These are phyloP conservation scores for Euthynnus affinis DNA, from an alignment of 2,797 vertebrate genomes.

Conservation along the genomic window DNA sequence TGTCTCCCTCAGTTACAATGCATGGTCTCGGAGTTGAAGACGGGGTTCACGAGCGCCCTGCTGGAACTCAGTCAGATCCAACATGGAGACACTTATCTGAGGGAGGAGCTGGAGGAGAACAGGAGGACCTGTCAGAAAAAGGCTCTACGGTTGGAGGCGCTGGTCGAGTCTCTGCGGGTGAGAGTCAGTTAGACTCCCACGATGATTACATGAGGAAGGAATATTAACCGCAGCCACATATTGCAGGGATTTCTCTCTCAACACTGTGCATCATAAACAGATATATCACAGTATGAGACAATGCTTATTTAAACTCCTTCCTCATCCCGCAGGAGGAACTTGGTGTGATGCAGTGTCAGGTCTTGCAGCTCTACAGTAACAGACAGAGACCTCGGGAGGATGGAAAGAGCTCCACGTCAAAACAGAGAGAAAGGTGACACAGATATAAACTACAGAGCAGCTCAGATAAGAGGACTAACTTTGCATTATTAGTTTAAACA, in stretches of 20 bases:
- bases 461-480: not conserved
- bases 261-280: not conserved
- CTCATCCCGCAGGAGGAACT: slow-evolving; percentile 82
- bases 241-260: not conserved
- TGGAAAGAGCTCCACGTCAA: slow-evolving; percentile 54
- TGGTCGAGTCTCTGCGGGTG: slow-evolving; percentile 84
- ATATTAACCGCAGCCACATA: not conserved
- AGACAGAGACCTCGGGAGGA: slow-evolving; percentile 70
- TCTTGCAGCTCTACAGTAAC: slow-evolving; percentile 77
- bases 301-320: not conserved
- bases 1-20: slow-evolving; percentile 77
- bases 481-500: not conserved
- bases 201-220: not conserved
- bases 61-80: slow-evolving; percentile 86
- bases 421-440: slow-evolving; percentile 69
- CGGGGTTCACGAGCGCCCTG: slow-evolving; percentile 83
- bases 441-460: not conserved
- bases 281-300: not conserved
- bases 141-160: slow-evolving; percentile 79
- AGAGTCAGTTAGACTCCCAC: slow-evolving; percentile 5
- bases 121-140: slow-evolving; percentile 83
- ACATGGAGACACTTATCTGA: slow-evolving; percentile 82
- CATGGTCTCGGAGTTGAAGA: slow-evolving; percentile 87
- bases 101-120: slow-evolving; percentile 85
- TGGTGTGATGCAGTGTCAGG: slow-evolving; percentile 79